A percentile compares a stretch with the other conserved stretches of the same genome.
phyloP scores from a whole-genome alignment of 2,888 invertebrate genomes.

The Nomada ferruginata region DNA sequence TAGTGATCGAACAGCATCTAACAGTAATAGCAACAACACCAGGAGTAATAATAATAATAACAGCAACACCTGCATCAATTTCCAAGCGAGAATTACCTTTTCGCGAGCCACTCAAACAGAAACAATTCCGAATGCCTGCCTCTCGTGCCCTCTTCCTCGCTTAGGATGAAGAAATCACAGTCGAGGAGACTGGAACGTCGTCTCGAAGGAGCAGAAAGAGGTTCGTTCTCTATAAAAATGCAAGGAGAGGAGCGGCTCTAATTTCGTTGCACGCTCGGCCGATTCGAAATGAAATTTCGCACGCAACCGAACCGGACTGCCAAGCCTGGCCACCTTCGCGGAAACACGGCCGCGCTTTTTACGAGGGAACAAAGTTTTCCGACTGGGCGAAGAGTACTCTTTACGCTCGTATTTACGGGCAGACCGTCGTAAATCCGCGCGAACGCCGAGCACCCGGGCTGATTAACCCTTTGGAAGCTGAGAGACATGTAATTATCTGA shows the following conservation, averaged over 20 bases:
- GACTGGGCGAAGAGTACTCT: constrained; percentile 4
- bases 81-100: no score
- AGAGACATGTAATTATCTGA: constrained; percentile 77
- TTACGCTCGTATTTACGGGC: constrained; percentile 44
- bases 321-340: constrained; percentile 14
- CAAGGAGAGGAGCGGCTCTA: constrained; percentile 21
- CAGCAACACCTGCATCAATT: no score
- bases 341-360: constrained; percentile 44
- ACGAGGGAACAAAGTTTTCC: constrained; percentile 45
- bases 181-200: not conserved
- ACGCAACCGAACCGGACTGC: constrained; percentile 35
- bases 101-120: not conserved
- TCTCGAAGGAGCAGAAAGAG: not conserved
- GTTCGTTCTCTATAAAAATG: constrained; percentile 18
- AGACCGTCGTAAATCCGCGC: constrained; percentile 43
- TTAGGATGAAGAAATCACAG: constrained; percentile 5
- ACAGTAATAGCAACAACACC: no score
- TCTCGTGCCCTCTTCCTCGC: not conserved
- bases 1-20: no score
- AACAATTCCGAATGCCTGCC: not conserved
- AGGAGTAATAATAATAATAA: no score
- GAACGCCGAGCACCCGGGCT: constrained; percentile 65
- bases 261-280: constrained; percentile 43
- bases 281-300: constrained; percentile 48
- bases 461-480: constrained; percentile 76